Conservation (phyloP, 2,888 invertebrate species). For the Hypomecis atomaria region DNA sequence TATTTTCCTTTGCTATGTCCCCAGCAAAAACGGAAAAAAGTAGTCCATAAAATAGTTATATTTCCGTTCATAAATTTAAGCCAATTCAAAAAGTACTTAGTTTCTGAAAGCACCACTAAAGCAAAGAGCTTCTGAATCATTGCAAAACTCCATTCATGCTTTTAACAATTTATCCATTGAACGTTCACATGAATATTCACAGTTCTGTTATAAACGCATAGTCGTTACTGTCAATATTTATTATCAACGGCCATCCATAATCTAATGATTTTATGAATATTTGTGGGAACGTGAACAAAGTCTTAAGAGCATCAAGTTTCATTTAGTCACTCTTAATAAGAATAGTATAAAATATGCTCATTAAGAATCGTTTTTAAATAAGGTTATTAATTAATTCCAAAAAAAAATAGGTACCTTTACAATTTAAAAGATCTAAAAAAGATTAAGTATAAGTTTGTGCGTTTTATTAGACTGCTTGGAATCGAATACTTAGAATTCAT, state of each 20-base stretch:
- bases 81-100: too few relatives aligned
- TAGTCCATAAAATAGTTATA: not conserved
- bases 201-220: slow-evolving; percentile 51
- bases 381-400: too few relatives aligned
- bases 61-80: not conserved
- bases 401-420: too few relatives aligned
- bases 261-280: slow-evolving; percentile 47
- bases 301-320: slow-evolving; percentile 6
- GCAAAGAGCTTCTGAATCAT: slow-evolving; percentile 29
- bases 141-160: slow-evolving; percentile 39
- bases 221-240: slow-evolving; percentile 59
- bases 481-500: too few relatives aligned
- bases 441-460: too few relatives aligned
- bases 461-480: too few relatives aligned
- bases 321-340: too few relatives aligned
- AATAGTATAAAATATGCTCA: too few relatives aligned
- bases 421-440: too few relatives aligned
- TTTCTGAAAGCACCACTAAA: slow-evolving; percentile 8
- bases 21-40: too few relatives aligned
- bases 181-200: slow-evolving; percentile 52
- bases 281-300: slow-evolving; percentile 50
- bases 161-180: slow-evolving; percentile 53
- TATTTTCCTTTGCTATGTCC: too few relatives aligned
- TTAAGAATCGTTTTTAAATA: too few relatives aligned
- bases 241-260: slow-evolving; percentile 53